phyloP scores from a whole-genome alignment of 2,113 vertebrate genomes.

The Telmatochromis bifrenatus region DNA sequence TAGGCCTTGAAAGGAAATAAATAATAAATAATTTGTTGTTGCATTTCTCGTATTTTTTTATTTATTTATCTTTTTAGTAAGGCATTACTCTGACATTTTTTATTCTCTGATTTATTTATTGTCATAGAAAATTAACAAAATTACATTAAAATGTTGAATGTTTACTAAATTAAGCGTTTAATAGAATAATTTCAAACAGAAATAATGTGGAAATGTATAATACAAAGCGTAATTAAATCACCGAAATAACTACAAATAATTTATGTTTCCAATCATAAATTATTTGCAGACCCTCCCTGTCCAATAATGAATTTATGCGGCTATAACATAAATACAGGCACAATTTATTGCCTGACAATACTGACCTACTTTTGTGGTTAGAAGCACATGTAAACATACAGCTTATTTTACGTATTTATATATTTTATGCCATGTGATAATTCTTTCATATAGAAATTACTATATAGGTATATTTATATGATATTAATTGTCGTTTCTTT shows the following conservation, averaged over 20 bases:
- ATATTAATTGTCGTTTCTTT: not conserved
- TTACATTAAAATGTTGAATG: not conserved
- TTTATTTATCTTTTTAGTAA: not conserved
- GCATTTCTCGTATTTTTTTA: not conserved
- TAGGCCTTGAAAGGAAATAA: not conserved
- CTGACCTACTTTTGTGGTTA: not conserved
- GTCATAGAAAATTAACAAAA: not conserved
- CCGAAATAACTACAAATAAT: not conserved
- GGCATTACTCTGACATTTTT: not conserved
- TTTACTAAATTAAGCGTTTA: not conserved
- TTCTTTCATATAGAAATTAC: not conserved
- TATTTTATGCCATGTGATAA: not conserved
- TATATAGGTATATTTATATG: not conserved
- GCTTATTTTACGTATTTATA: not conserved
- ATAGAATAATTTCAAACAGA: not conserved
- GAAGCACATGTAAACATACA: not conserved
- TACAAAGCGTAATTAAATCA: not conserved
- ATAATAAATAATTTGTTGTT: not conserved
- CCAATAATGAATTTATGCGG: not conserved
- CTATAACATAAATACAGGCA: not conserved
- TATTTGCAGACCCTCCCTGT: not conserved
- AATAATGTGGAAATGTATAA: not conserved
- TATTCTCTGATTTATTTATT: not conserved
- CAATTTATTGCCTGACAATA: not conserved
- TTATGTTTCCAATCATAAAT: not conserved